Evolutionary conservation across 2,888 invertebrate genomes (phyloP).

Genomic region (Noctuana brunneofusca): DNA sequence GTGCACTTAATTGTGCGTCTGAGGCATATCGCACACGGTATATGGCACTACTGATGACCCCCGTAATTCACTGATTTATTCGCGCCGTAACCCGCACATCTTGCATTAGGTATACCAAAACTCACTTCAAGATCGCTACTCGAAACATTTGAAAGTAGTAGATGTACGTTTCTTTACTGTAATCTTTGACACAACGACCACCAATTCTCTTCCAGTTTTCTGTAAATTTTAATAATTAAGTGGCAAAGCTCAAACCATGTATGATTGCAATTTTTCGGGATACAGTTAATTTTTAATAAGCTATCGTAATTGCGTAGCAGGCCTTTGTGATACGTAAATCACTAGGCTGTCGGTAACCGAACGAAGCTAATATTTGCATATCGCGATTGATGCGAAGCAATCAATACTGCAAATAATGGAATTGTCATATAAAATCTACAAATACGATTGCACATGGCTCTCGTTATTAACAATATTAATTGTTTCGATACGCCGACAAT

Average conservation of each 20-base stretch:
- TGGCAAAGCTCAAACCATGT: no score
- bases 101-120: no score
- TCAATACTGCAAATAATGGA: slow-evolving; percentile 81
- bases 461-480: slow-evolving; percentile 49
- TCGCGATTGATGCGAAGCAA: slow-evolving; percentile 80
- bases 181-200: neutral
- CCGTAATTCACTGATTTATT: no score
- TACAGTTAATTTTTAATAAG: slow-evolving; percentile 76
- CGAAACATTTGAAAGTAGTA: no score
- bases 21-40: no score
- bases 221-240: neutral
- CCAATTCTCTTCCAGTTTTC: neutral
- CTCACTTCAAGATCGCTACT: no score
- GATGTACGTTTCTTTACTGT: no score
- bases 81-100: no score
- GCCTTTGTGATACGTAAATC: slow-evolving; percentile 72
- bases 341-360: slow-evolving; percentile 64
- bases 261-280: slow-evolving; percentile 15
- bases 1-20: no score
- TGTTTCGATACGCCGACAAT: slow-evolving; percentile 42
- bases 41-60: no score
- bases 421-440: slow-evolving; percentile 71
- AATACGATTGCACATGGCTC: slow-evolving; percentile 58
- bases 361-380: slow-evolving; percentile 79
- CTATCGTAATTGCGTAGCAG: slow-evolving; percentile 76